These are phyloP conservation scores for Nasonovia ribisnigri DNA, from an alignment of 2,888 invertebrate species.

Conservation along the genomic window DNA sequence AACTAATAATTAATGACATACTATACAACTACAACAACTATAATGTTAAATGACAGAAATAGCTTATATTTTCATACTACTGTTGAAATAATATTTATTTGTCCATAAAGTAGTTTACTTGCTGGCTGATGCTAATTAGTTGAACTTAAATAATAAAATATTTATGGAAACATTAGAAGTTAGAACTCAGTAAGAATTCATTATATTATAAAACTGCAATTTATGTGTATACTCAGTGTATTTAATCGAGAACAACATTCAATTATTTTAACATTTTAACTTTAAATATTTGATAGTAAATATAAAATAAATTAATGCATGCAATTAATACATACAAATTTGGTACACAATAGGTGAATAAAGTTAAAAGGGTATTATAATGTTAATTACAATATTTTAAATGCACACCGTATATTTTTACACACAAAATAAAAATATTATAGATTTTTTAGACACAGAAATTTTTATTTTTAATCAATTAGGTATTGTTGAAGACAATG, in stretches of 20 bases:
- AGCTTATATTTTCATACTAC: not conserved
- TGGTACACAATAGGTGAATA: not conserved
- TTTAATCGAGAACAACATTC: not conserved
- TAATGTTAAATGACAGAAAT: not conserved
- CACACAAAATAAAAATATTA: conserved; percentile 13
- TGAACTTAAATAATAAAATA: not conserved
- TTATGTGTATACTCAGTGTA: conserved; percentile 1
- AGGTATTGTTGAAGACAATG: not conserved
- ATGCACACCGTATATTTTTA: not conserved
- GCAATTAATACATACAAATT: not conserved
- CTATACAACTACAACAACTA: too few species aligned
- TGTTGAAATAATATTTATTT: not conserved
- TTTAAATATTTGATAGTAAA: conserved; percentile 29
- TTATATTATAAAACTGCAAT: not conserved
- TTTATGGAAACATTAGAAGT: not conserved
- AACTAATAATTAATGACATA: not conserved
- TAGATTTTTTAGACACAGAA: not conserved
- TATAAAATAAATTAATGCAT: not conserved
- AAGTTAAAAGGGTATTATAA: not conserved
- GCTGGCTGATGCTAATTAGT: not conserved
- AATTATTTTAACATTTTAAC: not conserved
- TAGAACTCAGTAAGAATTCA: not conserved
- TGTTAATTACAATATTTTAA: conserved; percentile 6
- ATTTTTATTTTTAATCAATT: conserved; percentile 20
- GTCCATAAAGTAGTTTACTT: not conserved